Evolutionary conservation across 1,140 invertebrate genomes (phyloP).

Genomic region (Leptinotarsa undecemlineata): DNA sequence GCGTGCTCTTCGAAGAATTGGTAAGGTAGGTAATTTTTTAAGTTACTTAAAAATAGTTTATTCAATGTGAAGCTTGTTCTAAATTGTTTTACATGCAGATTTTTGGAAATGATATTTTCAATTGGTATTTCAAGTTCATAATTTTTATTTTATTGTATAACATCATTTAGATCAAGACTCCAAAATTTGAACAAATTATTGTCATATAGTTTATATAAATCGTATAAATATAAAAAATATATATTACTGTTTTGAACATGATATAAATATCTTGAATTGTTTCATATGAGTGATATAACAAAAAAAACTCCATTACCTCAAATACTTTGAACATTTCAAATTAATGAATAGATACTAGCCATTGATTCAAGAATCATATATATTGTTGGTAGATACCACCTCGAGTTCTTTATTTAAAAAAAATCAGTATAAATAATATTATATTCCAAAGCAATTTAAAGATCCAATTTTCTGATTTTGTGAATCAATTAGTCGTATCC

Average conservation of each 20-base stretch:
- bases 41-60: not conserved
- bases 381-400: too few relatives aligned
- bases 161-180: not conserved
- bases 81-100: slow-evolving; percentile 4
- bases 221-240: not conserved
- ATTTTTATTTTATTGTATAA: not conserved
- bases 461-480: too few relatives aligned
- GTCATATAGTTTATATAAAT: slow-evolving; percentile 3
- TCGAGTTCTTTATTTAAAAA: too few relatives aligned
- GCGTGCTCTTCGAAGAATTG: slow-evolving; percentile 5
- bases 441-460: too few relatives aligned
- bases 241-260: not conserved
- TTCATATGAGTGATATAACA: not conserved
- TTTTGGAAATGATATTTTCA: not conserved
- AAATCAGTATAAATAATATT: too few relatives aligned
- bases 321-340: not conserved
- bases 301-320: not conserved
- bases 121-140: not conserved
- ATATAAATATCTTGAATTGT: too few relatives aligned
- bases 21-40: slow-evolving; percentile 34
- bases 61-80: slow-evolving; percentile 1
- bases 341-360: too few relatives aligned
- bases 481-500: too few relatives aligned
- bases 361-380: too few relatives aligned
- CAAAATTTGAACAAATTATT: not conserved